These are phyloP conservation scores for Rana temporaria DNA, from an alignment of 2,113 vertebrate species.

Conservation along the genomic window DNA sequence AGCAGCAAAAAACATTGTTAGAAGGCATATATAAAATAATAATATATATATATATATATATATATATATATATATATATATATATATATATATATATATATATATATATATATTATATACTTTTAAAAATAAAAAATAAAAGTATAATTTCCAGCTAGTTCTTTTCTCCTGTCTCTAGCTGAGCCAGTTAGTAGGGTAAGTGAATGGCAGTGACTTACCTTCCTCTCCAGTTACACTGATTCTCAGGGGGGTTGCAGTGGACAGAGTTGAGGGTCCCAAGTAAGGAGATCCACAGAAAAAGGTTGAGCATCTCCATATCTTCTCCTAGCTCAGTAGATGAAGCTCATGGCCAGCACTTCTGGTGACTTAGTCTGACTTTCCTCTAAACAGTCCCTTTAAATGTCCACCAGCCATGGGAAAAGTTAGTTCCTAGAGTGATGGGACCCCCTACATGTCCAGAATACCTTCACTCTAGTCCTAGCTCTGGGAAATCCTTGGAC, in stretches of 20 bases:
- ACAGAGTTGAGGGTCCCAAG: conserved; percentile 69
- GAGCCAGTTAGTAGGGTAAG: too few species aligned
- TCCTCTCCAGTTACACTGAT: conserved; percentile 88
- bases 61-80: too few species aligned
- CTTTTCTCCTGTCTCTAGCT: too few species aligned
- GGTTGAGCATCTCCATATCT: conserved; percentile 38
- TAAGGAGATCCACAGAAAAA: conserved; percentile 71
- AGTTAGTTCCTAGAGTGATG: not conserved
- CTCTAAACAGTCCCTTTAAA: not conserved
- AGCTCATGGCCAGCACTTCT: not conserved
- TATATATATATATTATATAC: too few species aligned
- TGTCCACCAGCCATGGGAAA: not conserved
- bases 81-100: too few species aligned
- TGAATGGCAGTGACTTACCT: conserved; percentile 71
- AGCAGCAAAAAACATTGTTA: too few species aligned
- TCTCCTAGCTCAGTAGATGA: conserved; percentile 4
- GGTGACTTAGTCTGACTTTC: not conserved
- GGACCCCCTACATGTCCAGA: conserved; percentile 6
- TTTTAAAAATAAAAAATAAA: too few species aligned
- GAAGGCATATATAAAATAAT: too few species aligned
- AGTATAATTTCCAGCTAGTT: too few species aligned
- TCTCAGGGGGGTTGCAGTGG: conserved; percentile 72
- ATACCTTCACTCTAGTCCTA: conserved; percentile 2
- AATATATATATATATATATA: too few species aligned
- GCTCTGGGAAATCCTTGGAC: conserved; percentile 33